Evolutionary conservation across 1,140 invertebrate genomes (phyloP).

Genomic region (Oreohelix idahoensis): DNA sequence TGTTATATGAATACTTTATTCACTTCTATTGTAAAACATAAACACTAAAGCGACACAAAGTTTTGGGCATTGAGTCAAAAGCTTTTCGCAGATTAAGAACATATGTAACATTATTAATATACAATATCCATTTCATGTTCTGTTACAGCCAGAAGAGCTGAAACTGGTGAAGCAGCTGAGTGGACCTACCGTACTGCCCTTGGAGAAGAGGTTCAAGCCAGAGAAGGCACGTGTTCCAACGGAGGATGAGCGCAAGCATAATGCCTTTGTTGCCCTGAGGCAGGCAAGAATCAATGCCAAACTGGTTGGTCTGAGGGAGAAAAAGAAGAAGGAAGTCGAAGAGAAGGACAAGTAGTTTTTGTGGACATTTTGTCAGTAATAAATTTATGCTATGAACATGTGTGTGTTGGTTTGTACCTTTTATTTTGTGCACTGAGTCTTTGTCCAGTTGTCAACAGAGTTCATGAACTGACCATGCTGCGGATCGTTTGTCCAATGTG

Average conservation of each 20-base stretch:
- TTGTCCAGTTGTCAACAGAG: too few species aligned
- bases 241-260: conserved; percentile 93
- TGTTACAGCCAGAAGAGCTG: conserved; percentile 86
- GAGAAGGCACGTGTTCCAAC: conserved; percentile 88
- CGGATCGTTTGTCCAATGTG: too few species aligned
- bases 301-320: conserved; percentile 92
- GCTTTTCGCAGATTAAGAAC: too few species aligned
- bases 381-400: not conserved
- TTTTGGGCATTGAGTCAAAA: too few species aligned
- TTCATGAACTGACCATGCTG: too few species aligned
- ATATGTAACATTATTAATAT: too few species aligned
- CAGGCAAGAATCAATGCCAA: conserved; percentile 89
- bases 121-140: too few species aligned
- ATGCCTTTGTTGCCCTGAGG: conserved; percentile 88
- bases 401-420: too few species aligned
- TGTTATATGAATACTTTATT: too few species aligned
- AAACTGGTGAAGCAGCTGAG: conserved; percentile 92
- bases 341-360: conserved; percentile 79
- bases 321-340: conserved; percentile 93
- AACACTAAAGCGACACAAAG: too few species aligned
- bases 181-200: conserved; percentile 85
- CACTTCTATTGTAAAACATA: too few species aligned
- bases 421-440: too few species aligned
- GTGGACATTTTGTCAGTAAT: not conserved
- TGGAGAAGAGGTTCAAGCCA: conserved; percentile 75